Base-by-base conservation (phyloP, 2,797 vertebrate species). In the Vireo griseus region DNA sequence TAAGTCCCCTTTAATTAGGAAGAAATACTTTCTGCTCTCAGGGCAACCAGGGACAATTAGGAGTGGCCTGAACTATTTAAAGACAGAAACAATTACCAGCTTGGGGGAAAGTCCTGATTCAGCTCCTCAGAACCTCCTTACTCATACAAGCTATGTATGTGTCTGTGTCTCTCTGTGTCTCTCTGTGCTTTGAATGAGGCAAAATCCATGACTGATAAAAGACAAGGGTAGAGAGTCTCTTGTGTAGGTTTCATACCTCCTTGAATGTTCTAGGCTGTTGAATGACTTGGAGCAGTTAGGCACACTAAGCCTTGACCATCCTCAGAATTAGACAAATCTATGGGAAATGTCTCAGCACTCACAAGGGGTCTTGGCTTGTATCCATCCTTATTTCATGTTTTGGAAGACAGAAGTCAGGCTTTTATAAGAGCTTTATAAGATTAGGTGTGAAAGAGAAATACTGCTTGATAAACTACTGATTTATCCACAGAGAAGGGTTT, bases 111-210 rank as follows among this genome's bases (percentile, higher is more conserved):
- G 54, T 54, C 19, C 25, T 4, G 1, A 45, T 67, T n/a, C 74
- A 50, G 19, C 11, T 77, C 37, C 25, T 71, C 39, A 42, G 50
- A 80, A 95, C 25, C 12, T 66, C 55, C 42, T 48, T 88, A 51
- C 68, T 86, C 22, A 25, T 45, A 29, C 6, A 72, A 22, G 10
- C 7, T 66, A 15, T 0, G 0, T 66, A 15, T 0, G 0, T 16
- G 5, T 8, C 13, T 73, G 10, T 61, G 14, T 51, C 39, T 16
- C 10, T 8, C 13, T 73, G 10, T 61, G 14, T 51, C 39, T 16
- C 10, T 45, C 55, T 68, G 13, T 52, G 47, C n/a, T 31, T 14
- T 13, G 55, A 33, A 59, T 59, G 16, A 74, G 11, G 11, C 10
- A 39, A 81, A 44, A 67, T 67, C 33, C 24, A 11, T 47, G 33